Evolutionary conservation across 2,797 vertebrate genomes (phyloP), one percentile per base, ranked within the genome.

Genomic region (Esox masquinongy): DNA sequence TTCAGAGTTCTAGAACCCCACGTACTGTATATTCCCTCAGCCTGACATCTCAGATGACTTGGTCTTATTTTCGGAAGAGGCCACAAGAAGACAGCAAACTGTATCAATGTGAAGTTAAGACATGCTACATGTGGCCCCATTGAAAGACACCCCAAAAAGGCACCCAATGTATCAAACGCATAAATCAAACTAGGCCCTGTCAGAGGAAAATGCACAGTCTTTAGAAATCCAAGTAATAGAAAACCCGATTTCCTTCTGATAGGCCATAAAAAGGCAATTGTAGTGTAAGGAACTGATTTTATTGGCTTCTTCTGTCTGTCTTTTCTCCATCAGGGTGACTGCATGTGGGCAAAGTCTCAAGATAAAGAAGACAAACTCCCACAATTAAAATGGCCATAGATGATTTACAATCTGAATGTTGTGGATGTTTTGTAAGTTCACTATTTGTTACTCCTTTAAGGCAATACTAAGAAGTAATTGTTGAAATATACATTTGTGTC

Each of bases 41-140:
- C 70, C 50, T 34, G 5, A 29, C 71, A 67, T 72, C 22, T n/a
- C 68, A 34, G 14, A 47, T 56, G 50, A 24, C n/a, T 9, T 14
- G 17, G 14, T 31, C 70, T 26, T 15, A 7, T 71, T 49, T 51
- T 71, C 31, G 26, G 34, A 36, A 61, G 63, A 5, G 49, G 67
- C 71, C 80, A 73, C 72, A 76, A 22, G 49, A 77, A 49, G 9
- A 79, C 64, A 34, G 50, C 43, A 47, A 80, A 82, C 70, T 75
- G 74, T 14, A 83, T 51, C 70, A 74, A 74, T 73, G 79, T 49
- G 16, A 17, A 64, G 56, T 77, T 75, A 51, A 73, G 77, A 75
- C 68, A 72, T 66, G 59, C 75, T 64, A 72, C 56, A 77, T 47
- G 43, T 78, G 22, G 31, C 49, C 43, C 50, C 73, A 71, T 73